A percentile compares a stretch with the other conserved stretches of the same genome.
phyloP scores from a whole-genome alignment of 2,113 vertebrate species.

The Accipiter virgatus region DNA sequence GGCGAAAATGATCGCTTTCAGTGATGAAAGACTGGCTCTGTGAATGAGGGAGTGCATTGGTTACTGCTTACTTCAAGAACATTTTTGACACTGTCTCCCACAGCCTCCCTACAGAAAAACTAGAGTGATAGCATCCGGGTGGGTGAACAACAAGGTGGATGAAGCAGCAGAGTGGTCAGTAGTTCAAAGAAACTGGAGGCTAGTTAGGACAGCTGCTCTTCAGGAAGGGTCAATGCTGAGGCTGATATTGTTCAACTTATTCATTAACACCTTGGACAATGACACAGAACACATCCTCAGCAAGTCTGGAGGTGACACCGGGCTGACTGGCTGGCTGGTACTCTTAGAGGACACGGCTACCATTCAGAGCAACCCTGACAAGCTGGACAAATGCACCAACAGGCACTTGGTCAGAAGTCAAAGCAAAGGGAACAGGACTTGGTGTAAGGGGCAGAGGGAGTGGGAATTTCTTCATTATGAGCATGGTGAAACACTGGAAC shows the following conservation, averaged over 20 bases:
- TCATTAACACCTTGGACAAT: neutral
- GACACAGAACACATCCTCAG: neutral
- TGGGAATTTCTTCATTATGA: neutral
- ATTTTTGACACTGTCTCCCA: neutral
- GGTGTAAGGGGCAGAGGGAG: neutral
- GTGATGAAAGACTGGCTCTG: neutral
- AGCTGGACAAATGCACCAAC: neutral
- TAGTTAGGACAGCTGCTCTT: neutral
- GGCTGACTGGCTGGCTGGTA: neutral
- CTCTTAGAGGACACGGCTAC: neutral
- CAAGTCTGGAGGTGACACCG: rapidly evolving
- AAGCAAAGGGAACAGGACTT: neutral
- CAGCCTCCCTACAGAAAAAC: neutral
- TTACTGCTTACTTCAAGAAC: neutral
- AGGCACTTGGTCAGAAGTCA: neutral
- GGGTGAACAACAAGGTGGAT: neutral
- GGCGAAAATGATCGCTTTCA: neutral
- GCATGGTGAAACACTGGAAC: neutral
- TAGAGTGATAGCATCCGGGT: neutral
- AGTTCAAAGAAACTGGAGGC: neutral
- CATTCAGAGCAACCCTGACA: neutral
- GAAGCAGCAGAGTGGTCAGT: neutral
- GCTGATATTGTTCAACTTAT: rapidly evolving
- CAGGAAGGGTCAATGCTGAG: neutral
- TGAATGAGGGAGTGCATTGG: neutral